Conservation (phyloP, 2,888 invertebrate species). For the Drosophila algonquin region DNA sequence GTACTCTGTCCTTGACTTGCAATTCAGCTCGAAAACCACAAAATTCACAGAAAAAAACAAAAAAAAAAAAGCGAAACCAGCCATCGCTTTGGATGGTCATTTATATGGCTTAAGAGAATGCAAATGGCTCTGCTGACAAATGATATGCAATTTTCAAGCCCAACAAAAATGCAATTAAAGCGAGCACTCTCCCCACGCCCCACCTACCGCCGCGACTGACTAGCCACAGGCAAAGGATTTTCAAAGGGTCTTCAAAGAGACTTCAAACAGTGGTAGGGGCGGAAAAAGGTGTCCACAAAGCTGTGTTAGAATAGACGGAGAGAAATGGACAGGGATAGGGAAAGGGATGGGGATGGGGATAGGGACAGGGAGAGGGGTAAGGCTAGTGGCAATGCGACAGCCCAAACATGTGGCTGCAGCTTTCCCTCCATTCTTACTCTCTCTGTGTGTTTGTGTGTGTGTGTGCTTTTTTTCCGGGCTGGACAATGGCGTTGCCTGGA, state of each 20-base stretch:
- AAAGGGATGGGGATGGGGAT: no score
- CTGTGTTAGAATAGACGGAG: conserved; percentile 44
- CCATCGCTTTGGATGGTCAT: conserved; percentile 45
- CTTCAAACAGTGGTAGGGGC: conserved; percentile 31
- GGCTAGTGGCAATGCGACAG: conserved; percentile 35
- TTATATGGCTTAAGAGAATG: conserved; percentile 76
- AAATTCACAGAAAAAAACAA: not conserved
- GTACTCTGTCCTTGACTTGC: conserved; percentile 28
- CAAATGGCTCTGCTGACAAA: conserved; percentile 72
- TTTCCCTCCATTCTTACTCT: conserved; percentile 35
- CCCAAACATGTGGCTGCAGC: conserved; percentile 74
- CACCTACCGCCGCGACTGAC: conserved; percentile 12
- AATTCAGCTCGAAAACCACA: conserved; percentile 23
- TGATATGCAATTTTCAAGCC: conserved; percentile 73
- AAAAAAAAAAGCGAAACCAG: not conserved
- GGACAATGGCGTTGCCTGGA: conserved; percentile 66
- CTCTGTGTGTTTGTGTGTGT: not conserved
- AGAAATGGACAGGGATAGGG: not conserved
- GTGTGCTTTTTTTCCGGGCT: conserved; percentile 14
- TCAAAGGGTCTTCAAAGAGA: conserved; percentile 29
- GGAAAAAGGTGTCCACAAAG: conserved; percentile 55
- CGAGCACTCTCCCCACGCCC: conserved; percentile 43
- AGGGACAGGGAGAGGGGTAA: not conserved
- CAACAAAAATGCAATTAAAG: conserved; percentile 72
- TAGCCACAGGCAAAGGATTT: conserved; percentile 24